Evolutionary conservation across 2,888 invertebrate species (phyloP).

Genomic region (Anoplius nigerrimus): DNA sequence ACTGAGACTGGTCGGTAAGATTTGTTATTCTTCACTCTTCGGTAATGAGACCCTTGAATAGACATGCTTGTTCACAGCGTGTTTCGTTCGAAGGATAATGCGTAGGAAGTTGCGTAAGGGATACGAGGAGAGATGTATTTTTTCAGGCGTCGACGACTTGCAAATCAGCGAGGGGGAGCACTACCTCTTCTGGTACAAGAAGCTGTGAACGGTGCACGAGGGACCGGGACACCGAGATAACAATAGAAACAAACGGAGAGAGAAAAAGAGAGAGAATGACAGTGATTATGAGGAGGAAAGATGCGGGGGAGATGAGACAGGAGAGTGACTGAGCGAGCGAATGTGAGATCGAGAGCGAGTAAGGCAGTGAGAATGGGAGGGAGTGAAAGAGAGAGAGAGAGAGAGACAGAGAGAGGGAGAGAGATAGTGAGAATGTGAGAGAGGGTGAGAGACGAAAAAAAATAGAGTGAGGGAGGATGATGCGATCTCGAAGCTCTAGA

Average conservation of each 20-base stretch:
- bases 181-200: conserved; percentile 95
- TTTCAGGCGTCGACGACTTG: conserved; percentile 90
- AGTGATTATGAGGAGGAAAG: background rate
- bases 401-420: background rate
- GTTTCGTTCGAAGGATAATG: too few relatives aligned
- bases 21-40: too few relatives aligned
- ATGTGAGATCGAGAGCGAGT: conserved; percentile 19
- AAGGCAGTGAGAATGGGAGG: conserved; percentile 20
- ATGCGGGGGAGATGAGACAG: conserved; percentile 17
- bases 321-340: background rate
- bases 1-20: too few relatives aligned
- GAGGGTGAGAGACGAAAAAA: conserved; percentile 1
- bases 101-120: too few relatives aligned
- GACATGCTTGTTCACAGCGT: too few relatives aligned
- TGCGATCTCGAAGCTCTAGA: conserved; percentile 27
- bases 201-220: conserved; percentile 78
- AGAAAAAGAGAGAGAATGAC: conserved; percentile 22
- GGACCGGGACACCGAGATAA: conserved; percentile 5
- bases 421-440: background rate
- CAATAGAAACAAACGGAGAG: conserved; percentile 57
- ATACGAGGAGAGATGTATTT: too few relatives aligned
- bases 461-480: background rate
- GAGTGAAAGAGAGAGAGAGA: conserved; percentile 6
- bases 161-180: conserved; percentile 92
- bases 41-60: too few relatives aligned